Percentiles rank a stretch among this genome's conserved stretches.
Conservation (phyloP, 30 jellyfish, hydroid and myxozoan genomes). For the Nemopilema nomurai region DNA sequence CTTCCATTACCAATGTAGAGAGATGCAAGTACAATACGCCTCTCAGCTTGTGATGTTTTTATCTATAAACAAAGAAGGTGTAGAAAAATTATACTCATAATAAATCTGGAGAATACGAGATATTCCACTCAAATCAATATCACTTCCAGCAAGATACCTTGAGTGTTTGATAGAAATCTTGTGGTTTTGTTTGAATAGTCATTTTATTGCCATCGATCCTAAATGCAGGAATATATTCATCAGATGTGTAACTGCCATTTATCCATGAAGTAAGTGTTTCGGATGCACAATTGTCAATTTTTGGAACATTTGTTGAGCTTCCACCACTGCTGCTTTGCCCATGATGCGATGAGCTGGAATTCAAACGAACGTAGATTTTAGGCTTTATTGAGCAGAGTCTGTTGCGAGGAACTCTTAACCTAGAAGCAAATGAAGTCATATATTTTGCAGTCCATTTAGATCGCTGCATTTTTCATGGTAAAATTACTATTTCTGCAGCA, state of each 20-base stretch:
- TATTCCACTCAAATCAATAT: not conserved
- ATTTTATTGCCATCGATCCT: slow-evolving; percentile 60
- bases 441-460: not conserved
- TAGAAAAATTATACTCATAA: not conserved
- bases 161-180: slow-evolving; percentile 65
- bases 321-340: not conserved
- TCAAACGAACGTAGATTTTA: not conserved
- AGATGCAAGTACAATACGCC: slow-evolving; percentile 89
- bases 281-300: not conserved
- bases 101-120: not conserved
- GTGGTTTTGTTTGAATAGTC: slow-evolving; percentile 60
- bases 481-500: too few relatives aligned
- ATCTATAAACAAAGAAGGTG: slow-evolving; percentile 2
- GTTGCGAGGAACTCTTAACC: not conserved
- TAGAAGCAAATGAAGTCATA: not conserved
- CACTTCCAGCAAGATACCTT: too few relatives aligned
- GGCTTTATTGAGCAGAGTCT: not conserved
- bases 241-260: slow-evolving; percentile 1
- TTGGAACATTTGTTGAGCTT: not conserved
- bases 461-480: not conserved
- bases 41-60: slow-evolving; percentile 50
- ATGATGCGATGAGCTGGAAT: not conserved
- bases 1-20: slow-evolving; percentile 91
- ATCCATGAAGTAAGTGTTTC: slow-evolving; percentile 10
- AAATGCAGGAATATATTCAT: slow-evolving; percentile 57